phyloP scores from a whole-genome alignment of 2,797 vertebrate genomes.

The Cetoscarus ocellatus region DNA sequence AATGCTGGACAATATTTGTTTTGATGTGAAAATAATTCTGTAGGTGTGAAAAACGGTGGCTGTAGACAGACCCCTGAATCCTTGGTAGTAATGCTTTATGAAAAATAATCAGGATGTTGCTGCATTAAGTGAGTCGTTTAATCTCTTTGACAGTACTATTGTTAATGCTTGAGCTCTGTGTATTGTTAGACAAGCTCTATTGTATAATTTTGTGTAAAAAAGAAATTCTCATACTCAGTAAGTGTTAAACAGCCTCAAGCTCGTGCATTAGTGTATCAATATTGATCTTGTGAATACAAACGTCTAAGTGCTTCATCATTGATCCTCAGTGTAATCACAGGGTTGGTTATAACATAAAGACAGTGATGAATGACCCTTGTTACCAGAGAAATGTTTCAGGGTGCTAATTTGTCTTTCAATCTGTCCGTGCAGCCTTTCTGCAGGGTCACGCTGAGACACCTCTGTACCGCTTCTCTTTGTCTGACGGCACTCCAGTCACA shows the following conservation, averaged over 20 bases:
- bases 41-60: too few species aligned
- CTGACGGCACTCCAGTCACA: conserved; percentile 95
- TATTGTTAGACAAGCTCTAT: background rate
- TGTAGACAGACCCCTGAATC: too few species aligned
- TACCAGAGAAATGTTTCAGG: conserved; percentile 31
- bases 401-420: conserved; percentile 26
- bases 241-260: conserved; percentile 20
- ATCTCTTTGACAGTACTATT: background rate
- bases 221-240: conserved; percentile 3
- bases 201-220: conserved; percentile 11
- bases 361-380: conserved; percentile 44
- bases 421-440: conserved; percentile 86
- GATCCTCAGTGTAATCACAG: conserved; percentile 38
- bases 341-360: conserved; percentile 18
- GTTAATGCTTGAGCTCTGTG: background rate
- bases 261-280: conserved; percentile 39
- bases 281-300: conserved; percentile 55
- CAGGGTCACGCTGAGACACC: conserved; percentile 96
- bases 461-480: conserved; percentile 93
- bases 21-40: too few species aligned
- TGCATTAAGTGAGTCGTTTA: background rate
- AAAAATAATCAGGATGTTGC: conserved; percentile 3
- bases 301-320: conserved; percentile 12
- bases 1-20: too few species aligned
- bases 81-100: background rate